Percentiles rank a stretch among this genome's conserved stretches.
Conservation (phyloP, 1,140 invertebrate genomes). For the Sarcophaga bullata region DNA sequence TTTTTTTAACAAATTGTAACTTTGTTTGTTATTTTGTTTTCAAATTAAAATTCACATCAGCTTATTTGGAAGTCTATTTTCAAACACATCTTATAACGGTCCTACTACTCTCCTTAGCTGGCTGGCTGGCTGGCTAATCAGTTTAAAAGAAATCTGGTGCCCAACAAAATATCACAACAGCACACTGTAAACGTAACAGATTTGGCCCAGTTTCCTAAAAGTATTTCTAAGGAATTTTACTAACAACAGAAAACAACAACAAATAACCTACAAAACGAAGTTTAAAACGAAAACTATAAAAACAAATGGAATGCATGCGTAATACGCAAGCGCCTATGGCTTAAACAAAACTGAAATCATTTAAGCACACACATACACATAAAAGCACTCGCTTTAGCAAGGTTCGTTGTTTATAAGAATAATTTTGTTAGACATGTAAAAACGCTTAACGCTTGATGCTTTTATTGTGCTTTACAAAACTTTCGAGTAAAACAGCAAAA, state of each 20-base stretch:
- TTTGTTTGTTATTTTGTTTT: too few species aligned
- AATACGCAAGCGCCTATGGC: too few species aligned
- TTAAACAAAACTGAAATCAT: not conserved
- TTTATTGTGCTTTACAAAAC: too few species aligned
- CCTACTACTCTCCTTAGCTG: too few species aligned
- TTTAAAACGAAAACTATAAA: not conserved
- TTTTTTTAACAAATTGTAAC: too few species aligned
- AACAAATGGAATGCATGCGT: not conserved
- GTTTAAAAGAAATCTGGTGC: not conserved
- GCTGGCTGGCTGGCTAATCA: not conserved
- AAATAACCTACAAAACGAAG: not conserved
- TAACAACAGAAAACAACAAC: not conserved
- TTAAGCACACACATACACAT: not conserved
- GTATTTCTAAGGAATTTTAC: slow-evolving; percentile 23
- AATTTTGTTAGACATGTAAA: too few species aligned
- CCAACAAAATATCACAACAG: not conserved
- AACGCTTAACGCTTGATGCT: too few species aligned
- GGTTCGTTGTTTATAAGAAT: too few species aligned
- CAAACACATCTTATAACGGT: too few species aligned
- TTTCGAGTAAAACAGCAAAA: too few species aligned
- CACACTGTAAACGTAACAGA: not conserved
- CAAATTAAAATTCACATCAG: too few species aligned
- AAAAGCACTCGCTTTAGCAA: not conserved
- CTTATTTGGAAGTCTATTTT: too few species aligned
- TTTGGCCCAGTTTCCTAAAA: slow-evolving; percentile 24